phyloP scores from a whole-genome alignment of 2,113 vertebrate genomes.

The Hippocampus mohnikei region DNA sequence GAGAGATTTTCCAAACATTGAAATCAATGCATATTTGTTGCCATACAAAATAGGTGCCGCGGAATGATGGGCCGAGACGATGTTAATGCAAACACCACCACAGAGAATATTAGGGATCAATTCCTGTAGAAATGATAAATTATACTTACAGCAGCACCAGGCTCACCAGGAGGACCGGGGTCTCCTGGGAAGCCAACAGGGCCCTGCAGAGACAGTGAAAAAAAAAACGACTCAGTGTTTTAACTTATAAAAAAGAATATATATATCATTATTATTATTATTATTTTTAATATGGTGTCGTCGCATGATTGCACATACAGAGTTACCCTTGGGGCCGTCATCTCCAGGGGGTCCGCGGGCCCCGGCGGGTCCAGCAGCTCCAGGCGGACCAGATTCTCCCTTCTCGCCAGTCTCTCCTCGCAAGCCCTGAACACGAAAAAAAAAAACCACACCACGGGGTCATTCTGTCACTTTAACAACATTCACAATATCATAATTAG shows the following conservation, averaged over 20 bases:
- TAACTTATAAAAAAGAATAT: not conserved
- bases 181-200: slow-evolving; percentile 97
- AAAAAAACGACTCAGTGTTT: slow-evolving; percentile 13
- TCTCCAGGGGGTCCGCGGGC: slow-evolving; percentile 89
- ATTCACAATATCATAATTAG: not conserved
- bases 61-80: not conserved
- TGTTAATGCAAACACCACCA: not conserved
- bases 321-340: slow-evolving; percentile 95
- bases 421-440: slow-evolving; percentile 73
- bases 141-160: slow-evolving; percentile 87
- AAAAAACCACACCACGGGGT: not conserved
- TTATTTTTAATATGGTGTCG: slow-evolving; percentile 13
- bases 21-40: not conserved
- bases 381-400: slow-evolving; percentile 93
- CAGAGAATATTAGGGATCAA: not conserved
- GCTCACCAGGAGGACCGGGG: slow-evolving; percentile 91
- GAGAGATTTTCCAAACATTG: slow-evolving; percentile 9
- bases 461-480: slow-evolving; percentile 9
- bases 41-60: not conserved
- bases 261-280: not conserved
- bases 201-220: slow-evolving; percentile 71
- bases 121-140: not conserved
- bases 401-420: slow-evolving; percentile 96
- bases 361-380: slow-evolving; percentile 90
- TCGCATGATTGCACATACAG: slow-evolving; percentile 74